phyloP scores from a whole-genome alignment of 2,888 invertebrate genomes.

The Sesamia inferens region DNA sequence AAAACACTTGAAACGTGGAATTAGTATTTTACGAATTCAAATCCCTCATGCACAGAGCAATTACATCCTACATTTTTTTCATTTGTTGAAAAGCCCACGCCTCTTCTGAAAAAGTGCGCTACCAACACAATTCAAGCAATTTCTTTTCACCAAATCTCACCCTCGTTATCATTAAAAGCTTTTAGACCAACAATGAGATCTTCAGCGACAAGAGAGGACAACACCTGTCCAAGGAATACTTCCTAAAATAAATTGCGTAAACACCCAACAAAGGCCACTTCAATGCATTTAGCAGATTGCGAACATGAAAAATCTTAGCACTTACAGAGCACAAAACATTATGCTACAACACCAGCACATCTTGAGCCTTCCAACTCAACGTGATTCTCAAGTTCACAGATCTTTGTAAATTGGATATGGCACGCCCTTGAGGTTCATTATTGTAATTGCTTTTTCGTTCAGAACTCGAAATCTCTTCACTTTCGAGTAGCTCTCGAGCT shows the following conservation, averaged over 20 bases:
- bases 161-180: conserved; percentile 59
- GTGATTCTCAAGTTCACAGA: conserved; percentile 38
- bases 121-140: conserved; percentile 32
- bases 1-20: background rate
- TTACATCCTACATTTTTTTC: background rate
- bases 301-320: conserved; percentile 76
- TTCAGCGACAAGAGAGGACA: conserved; percentile 37
- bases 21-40: conserved; percentile 10
- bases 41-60: conserved; percentile 23
- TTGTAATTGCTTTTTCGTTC: conserved; percentile 82
- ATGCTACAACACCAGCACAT: conserved; percentile 47
- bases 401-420: conserved; percentile 60
- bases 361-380: conserved; percentile 21
- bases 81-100: background rate
- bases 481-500: conserved; percentile 83
- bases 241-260: conserved; percentile 70
- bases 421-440: conserved; percentile 85
- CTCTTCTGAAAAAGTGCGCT: conserved; percentile 3
- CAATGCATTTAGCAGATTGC: conserved; percentile 84
- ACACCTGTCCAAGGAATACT: conserved; percentile 66
- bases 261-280: conserved; percentile 74
- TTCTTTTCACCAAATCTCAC: conserved; percentile 25
- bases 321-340: conserved; percentile 64
- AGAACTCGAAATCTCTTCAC: conserved; percentile 81
- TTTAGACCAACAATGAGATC: conserved; percentile 54